Base-by-base conservation (phyloP, 2,113 vertebrate species). In the Enhydra lutris region DNA sequence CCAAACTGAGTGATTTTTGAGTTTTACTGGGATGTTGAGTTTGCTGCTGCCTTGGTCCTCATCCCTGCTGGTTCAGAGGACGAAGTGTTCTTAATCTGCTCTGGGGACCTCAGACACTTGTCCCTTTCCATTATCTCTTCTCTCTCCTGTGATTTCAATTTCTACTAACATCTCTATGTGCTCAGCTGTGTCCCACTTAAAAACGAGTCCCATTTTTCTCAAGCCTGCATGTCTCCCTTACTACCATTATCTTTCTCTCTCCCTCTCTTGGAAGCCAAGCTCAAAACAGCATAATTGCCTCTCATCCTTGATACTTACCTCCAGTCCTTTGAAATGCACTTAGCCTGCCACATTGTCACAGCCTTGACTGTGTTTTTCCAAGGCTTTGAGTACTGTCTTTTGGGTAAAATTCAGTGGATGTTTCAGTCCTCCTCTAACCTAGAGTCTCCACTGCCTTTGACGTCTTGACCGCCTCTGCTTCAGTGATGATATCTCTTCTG, bases 111-210 rank as follows among this genome's bases (percentile, higher is more conserved):
- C 26, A 36, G 36, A 9, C 20, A 79, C n/a, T 23, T 50, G 20
- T 23, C 34, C 39, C 24, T 14, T 67, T 73, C 1, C 1, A 9
- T 82, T 34, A 6, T 78, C 17, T 50, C 42, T 47, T 11, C 34
- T 89, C 45, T 63, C 4, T 88, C 47, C 20, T 47, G 10, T 55
- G 55, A 67, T 31, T 80, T 92, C 45, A 74, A 0, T 20, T 52
- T 74, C 29, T 20, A 4, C 7, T 9, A 34, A 26, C 14, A 20
- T 42, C 31, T 18, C 50, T 9, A 0, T 0, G 1, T 29, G 18
- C 18, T 55, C 34, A 15, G 0, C 17, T 31, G 7, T 69, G 34
- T 73, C 39, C 36, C 61, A 15, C 7, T 86, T 79, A 26, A 61
- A 74, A 61, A 24, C 0, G 15, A 55, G 9, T 4, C 2, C 29